phyloP scores from a whole-genome alignment of 2,888 invertebrate genomes.

The Leucania comma region DNA sequence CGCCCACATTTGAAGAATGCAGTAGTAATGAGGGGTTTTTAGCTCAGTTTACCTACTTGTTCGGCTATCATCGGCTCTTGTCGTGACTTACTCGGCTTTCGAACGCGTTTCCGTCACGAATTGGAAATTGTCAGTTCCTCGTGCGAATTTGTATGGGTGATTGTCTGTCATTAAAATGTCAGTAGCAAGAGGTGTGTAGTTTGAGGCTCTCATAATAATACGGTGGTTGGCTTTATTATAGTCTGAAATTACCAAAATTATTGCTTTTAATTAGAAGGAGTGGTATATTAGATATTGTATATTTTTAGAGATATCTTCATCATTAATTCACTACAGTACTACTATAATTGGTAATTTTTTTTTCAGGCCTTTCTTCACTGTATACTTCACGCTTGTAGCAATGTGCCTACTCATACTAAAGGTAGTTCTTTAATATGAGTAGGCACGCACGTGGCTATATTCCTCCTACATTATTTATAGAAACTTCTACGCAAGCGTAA shows the following conservation, averaged over 20 bases:
- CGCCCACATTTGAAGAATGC: conserved; percentile 65
- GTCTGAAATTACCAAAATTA: neutral
- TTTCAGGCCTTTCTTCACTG: no score
- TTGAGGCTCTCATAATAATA: conserved; percentile 15
- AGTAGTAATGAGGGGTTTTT: conserved; percentile 74
- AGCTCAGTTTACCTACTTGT: conserved; percentile 55
- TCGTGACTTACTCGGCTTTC: conserved; percentile 63
- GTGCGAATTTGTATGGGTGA: conserved; percentile 48
- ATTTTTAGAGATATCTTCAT: neutral
- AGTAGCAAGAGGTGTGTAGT: conserved; percentile 15
- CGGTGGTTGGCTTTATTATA: neutral
- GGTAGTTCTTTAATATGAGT: neutral
- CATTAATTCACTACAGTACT: no score
- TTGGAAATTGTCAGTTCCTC: conserved; percentile 57
- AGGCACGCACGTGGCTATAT: neutral
- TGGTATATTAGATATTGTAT: no score
- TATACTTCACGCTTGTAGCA: no score
- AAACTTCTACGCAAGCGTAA: neutral
- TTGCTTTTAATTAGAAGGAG: neutral
- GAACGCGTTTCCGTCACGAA: conserved; percentile 58
- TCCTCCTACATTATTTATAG: neutral
- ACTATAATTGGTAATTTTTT: neutral
- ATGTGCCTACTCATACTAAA: no score
- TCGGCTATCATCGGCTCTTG: conserved; percentile 48
- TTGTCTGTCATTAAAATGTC: conserved; percentile 49